These are phyloP conservation scores for Crypturellus tataupa DNA, from an alignment of 2,797 vertebrate species.

Conservation along the genomic window DNA sequence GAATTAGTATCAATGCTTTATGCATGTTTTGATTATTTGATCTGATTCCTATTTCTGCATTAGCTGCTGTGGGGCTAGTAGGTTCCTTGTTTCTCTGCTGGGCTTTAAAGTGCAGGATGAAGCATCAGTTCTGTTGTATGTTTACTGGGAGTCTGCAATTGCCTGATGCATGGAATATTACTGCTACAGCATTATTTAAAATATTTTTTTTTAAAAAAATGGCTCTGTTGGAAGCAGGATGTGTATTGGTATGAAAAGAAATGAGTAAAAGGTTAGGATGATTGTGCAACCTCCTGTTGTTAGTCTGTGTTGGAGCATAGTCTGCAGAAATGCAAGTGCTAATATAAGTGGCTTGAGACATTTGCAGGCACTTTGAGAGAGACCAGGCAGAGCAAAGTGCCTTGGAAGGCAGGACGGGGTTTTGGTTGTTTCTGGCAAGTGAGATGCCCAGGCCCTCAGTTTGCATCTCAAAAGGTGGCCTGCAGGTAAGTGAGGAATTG, in stretches of 20 bases:
- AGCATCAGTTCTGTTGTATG: neutral
- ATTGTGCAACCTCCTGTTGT: neutral
- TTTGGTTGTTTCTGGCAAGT: neutral
- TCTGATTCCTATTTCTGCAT: fast-evolving
- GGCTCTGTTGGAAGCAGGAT: neutral
- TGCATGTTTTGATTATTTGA: neutral
- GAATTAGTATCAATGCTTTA: neutral
- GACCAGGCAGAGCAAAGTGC: neutral
- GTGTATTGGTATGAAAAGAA: neutral
- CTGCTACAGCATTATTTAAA: neutral
- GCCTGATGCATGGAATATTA: neutral
- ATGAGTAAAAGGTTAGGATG: neutral
- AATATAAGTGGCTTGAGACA: neutral
- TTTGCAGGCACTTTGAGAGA: neutral
- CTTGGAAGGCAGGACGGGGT: neutral
- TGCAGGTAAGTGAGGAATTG: neutral
- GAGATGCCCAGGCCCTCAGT: neutral
- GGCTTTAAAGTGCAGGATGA: too few relatives aligned
- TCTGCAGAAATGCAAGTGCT: neutral
- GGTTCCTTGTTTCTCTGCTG: neutral
- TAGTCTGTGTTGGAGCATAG: fast-evolving
- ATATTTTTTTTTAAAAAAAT: neutral
- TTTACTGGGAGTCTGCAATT: neutral
- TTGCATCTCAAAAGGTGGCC: neutral
- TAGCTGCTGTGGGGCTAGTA: neutral